phyloP scores from a whole-genome alignment of 2,888 invertebrate species.

The Marasmarcha lunaedactyla region DNA sequence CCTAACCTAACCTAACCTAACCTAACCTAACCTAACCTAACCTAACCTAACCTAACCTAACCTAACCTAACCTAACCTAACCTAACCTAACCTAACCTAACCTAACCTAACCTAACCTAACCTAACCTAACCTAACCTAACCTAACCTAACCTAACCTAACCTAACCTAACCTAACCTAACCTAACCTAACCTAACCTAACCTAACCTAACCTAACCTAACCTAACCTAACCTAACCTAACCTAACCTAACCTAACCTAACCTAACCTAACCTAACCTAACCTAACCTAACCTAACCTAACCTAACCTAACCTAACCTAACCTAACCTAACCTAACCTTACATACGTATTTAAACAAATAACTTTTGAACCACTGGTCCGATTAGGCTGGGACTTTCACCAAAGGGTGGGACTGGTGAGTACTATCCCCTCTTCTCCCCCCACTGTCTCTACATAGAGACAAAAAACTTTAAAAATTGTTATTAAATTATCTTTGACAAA shows the following conservation, averaged over 20 bases:
- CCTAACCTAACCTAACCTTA: slow-evolving; percentile 11
- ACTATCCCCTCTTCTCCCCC: too few species aligned
- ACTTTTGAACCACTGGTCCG: too few species aligned
- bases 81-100: slow-evolving; percentile 10
- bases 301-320: slow-evolving; percentile 10
- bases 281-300: slow-evolving; percentile 12
- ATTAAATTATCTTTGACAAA: too few species aligned
- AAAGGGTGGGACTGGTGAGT: too few species aligned
- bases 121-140: slow-evolving; percentile 9
- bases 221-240: slow-evolving; percentile 12
- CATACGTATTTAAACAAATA: too few species aligned
- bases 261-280: slow-evolving; percentile 12
- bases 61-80: slow-evolving; percentile 8
- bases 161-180: slow-evolving; percentile 9
- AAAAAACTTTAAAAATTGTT: too few species aligned
- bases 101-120: slow-evolving; percentile 8
- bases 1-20: slow-evolving; percentile 6
- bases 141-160: slow-evolving; percentile 9
- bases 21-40: slow-evolving; percentile 2
- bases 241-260: slow-evolving; percentile 12
- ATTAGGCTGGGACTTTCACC: too few species aligned
- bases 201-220: slow-evolving; percentile 11
- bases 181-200: slow-evolving; percentile 10
- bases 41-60: slow-evolving; percentile 4
- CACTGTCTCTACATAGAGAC: too few species aligned